Conservation (phyloP, 2,113 vertebrate genomes). For the Brachypteracias leptosomus region DNA sequence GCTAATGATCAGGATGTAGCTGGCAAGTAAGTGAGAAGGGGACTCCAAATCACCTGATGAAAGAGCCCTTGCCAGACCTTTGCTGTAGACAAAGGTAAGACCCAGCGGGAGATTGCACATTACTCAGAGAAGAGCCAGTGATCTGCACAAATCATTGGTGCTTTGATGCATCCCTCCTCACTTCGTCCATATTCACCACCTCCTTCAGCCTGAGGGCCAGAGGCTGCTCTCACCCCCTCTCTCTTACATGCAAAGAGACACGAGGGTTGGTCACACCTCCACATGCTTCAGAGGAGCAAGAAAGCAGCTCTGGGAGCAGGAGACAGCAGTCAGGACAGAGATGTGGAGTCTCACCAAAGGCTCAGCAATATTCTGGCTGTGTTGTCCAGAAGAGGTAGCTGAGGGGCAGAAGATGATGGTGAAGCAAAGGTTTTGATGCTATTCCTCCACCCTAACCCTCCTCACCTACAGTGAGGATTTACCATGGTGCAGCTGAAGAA, state of each 20-base stretch:
- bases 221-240: not conserved
- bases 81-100: not conserved
- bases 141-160: not conserved
- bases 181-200: not conserved
- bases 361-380: not conserved
- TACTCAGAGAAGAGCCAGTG: not conserved
- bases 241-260: not conserved
- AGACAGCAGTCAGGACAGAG: not conserved
- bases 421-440: not conserved
- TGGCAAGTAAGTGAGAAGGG: not conserved
- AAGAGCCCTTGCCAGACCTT: not conserved
- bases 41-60: not conserved
- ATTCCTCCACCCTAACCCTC: not conserved
- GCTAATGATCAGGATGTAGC: not conserved
- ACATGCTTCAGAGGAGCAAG: not conserved
- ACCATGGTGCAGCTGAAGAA: not conserved
- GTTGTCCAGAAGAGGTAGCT: not conserved
- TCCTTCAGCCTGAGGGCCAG: not conserved
- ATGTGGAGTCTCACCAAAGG: not conserved
- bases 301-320: not conserved
- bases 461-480: accelerated
- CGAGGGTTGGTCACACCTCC: not conserved
- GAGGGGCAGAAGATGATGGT: not conserved
- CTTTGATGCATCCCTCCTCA: not conserved
- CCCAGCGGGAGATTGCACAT: not conserved